phyloP scores from a whole-genome alignment of 2,797 vertebrate genomes.

The Myioborus melanocephalus region DNA sequence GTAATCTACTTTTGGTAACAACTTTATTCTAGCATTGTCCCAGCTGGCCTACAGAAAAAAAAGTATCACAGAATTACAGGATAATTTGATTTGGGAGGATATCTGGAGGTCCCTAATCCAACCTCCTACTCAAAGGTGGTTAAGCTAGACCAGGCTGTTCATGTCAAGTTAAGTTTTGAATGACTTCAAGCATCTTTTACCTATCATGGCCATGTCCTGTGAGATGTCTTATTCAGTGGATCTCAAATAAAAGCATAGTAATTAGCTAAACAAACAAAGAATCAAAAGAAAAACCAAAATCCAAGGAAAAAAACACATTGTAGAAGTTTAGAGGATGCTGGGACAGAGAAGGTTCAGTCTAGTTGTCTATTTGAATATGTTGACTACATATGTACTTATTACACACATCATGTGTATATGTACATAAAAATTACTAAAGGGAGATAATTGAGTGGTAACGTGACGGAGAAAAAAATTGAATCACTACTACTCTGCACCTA shows the following conservation, averaged over 20 bases:
- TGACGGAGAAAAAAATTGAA: not conserved
- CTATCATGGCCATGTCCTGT: rapidly evolving
- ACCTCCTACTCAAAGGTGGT: not conserved
- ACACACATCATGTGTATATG: rapidly evolving
- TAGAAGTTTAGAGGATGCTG: not conserved
- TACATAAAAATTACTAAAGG: not conserved
- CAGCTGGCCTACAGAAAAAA: not conserved
- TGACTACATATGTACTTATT: not conserved
- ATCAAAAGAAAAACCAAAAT: rapidly evolving
- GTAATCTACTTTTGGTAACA: not conserved
- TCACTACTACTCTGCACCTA: not conserved
- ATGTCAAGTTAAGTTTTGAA: not conserved
- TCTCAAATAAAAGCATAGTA: not conserved
- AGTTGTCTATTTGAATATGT: not conserved
- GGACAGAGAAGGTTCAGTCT: not conserved
- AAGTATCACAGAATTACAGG: not conserved
- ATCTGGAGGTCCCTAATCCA: not conserved
- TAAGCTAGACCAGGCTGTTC: not conserved
- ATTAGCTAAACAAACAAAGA: not conserved
- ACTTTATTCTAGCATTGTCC: not conserved
- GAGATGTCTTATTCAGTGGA: not conserved
- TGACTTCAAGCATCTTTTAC: not conserved
- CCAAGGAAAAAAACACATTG: rapidly evolving
- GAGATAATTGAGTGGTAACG: not conserved
- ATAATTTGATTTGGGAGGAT: not conserved